Evolutionary conservation across 2,113 vertebrate genomes (phyloP), one percentile per base, ranked within the genome.

Genomic region (Pipra filicauda): DNA sequence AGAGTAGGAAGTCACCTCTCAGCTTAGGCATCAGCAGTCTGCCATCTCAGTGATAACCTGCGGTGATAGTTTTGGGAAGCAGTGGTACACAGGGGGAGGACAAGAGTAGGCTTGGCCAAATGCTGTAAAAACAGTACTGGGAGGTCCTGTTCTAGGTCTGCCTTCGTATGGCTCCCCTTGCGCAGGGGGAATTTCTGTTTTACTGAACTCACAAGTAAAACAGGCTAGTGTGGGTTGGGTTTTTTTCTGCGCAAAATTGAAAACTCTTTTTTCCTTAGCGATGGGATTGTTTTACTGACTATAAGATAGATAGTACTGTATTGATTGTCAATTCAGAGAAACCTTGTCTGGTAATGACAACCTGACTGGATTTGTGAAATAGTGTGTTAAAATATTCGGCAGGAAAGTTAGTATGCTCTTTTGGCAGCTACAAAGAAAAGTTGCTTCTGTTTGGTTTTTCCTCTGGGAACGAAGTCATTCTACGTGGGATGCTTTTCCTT

Each of bases 251-350:
- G 52, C 28, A 37, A 82, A 72, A 85, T 22, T 10, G 35, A 75
- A 81, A 71, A 61, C 28, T 57, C 16, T 18, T 75, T 64, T 44
- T 59, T 51, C 8, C 49, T 70, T 72, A 12, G 64, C 20, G 24
- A 69, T 48, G 62, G 30, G 67, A 59, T n/a, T 79, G 37, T 62
- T 88, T 94, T 91, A 18, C 58, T 76, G 58, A 54, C 39, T 88
- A 7, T 49, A 16, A 59, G 48, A 67, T 67, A 91, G 48, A 72
- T 51, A 46, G 48, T 27, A 44, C 49, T 28, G 20, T 44, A 46
- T 72, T 51, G 35, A 93, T 95, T 92, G 67, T 70, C 78, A 86
- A 65, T 55, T 87, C 77, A 67, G 73, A 86, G 65, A 96, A 96
- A 78, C 78, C 66, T 91, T 82, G 67, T 74, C 77, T 89, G 35